phyloP scores from a whole-genome alignment of 92 coral and sea anemone genomes.

The Porites evermanni region DNA sequence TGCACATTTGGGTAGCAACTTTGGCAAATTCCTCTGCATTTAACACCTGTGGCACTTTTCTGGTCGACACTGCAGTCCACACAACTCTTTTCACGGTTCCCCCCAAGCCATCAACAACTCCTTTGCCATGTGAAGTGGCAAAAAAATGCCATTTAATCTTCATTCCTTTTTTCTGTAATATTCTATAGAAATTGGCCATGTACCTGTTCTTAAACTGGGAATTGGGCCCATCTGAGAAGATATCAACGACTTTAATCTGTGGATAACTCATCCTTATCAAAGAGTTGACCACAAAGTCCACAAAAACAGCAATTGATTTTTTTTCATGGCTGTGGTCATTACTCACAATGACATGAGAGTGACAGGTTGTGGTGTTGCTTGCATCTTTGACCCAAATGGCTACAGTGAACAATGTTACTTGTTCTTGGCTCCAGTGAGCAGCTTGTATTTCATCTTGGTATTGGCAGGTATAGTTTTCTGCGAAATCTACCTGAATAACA shows the following conservation, averaged over 20 bases:
- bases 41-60: conserved; percentile 53
- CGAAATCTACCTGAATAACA: conserved; percentile 67
- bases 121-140: conserved; percentile 76
- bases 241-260: conserved; percentile 39
- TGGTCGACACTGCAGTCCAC: conserved; percentile 61
- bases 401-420: conserved; percentile 48
- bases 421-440: conserved; percentile 67
- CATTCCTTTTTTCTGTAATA: conserved; percentile 17
- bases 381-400: conserved; percentile 56
- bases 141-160: conserved; percentile 56
- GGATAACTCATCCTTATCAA: conserved; percentile 38
- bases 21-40: not conserved
- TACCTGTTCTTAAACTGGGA: conserved; percentile 73
- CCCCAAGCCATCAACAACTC: conserved; percentile 74
- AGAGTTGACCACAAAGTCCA: conserved; percentile 43
- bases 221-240: conserved; percentile 71
- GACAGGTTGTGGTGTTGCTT: conserved; percentile 25
- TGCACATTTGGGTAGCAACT: conserved; percentile 31
- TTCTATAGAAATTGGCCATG: conserved; percentile 40
- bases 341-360: conserved; percentile 47
- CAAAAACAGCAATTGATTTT: conserved; percentile 58
- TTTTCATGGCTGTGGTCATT: conserved; percentile 69
- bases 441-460: conserved; percentile 35
- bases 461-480: conserved; percentile 65
- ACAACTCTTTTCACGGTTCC: conserved; percentile 70